Evolutionary conservation across 64 coral and sea anemone species (phyloP).

Genomic region (Stichodactyla helianthus): DNA sequence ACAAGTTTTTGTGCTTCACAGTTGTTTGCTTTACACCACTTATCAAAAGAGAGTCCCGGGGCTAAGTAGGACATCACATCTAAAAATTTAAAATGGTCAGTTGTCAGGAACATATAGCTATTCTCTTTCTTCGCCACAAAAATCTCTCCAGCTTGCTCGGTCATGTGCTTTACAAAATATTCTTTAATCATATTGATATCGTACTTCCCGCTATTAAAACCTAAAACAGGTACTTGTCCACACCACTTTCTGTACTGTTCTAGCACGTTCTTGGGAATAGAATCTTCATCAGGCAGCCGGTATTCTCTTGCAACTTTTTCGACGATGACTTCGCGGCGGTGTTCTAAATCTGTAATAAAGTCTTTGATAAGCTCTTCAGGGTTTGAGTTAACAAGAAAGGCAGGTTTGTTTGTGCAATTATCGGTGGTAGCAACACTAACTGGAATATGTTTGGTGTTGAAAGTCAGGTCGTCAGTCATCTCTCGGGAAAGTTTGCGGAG

Average conservation of each 20-base stretch:
- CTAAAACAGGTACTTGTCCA: slow-evolving; percentile 3
- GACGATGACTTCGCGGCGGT: not conserved
- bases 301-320: slow-evolving; percentile 12
- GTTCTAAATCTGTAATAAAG: slow-evolving; percentile 28
- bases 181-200: slow-evolving; percentile 21
- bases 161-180: not conserved
- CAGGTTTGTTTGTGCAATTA: slow-evolving; percentile 3
- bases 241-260: slow-evolving; percentile 2
- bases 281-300: not conserved
- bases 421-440: slow-evolving; percentile 10
- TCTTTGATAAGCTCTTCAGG: slow-evolving; percentile 24
- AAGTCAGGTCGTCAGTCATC: not conserved
- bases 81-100: slow-evolving; percentile 11
- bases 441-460: slow-evolving; percentile 21
- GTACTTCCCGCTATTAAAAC: slow-evolving; percentile 16
- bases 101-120: slow-evolving; percentile 21
- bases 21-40: slow-evolving; percentile 25
- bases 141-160: not conserved
- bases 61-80: slow-evolving; percentile 16
- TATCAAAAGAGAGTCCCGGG: slow-evolving; percentile 2
- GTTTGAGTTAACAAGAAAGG: slow-evolving; percentile 15
- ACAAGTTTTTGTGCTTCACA: not conserved
- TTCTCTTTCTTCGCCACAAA: slow-evolving; percentile 19
- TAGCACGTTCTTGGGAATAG: not conserved
- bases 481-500: not conserved